Evolutionary conservation across 2,797 vertebrate species (phyloP).

Genomic region (Lophius americanus): DNA sequence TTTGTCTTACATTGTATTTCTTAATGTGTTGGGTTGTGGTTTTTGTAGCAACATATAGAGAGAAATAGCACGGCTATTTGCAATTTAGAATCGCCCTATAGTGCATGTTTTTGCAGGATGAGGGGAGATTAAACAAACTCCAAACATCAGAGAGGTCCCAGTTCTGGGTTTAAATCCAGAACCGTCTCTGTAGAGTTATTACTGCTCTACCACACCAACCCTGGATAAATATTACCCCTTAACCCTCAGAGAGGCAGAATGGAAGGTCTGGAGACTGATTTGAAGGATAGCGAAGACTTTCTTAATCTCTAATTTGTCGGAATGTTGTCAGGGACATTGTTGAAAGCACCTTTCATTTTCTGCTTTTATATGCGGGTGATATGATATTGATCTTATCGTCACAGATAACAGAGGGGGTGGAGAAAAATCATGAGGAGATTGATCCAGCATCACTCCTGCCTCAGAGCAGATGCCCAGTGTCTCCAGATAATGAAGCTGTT

Average conservation of each 20-base stretch:
- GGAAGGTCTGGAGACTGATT: neutral
- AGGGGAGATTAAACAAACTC: no score
- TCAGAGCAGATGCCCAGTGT: conserved; percentile 9
- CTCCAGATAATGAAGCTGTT: conserved; percentile 46
- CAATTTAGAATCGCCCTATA: neutral
- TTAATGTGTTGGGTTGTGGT: no score
- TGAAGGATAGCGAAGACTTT: neutral
- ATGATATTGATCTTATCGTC: neutral
- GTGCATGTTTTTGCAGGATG: no score
- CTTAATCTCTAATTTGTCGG: conserved; percentile 1
- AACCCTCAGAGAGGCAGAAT: neutral
- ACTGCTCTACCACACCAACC: no score
- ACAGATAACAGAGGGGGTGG: neutral
- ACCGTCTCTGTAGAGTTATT: no score
- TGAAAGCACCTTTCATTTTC: neutral
- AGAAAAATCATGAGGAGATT: conserved; percentile 13
- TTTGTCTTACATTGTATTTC: no score
- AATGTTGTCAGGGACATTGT: neutral
- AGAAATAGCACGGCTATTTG: no score
- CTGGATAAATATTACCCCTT: no score
- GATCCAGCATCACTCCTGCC: conserved; percentile 8
- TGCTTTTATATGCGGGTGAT: neutral
- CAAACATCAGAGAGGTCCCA: no score
- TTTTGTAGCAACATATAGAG: no score
- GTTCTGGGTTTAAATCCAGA: no score